A percentile compares a stretch with the other conserved stretches of the same genome.
phyloP scores from a whole-genome alignment of 2,113 vertebrate genomes.

The Triplophysa rosa region DNA sequence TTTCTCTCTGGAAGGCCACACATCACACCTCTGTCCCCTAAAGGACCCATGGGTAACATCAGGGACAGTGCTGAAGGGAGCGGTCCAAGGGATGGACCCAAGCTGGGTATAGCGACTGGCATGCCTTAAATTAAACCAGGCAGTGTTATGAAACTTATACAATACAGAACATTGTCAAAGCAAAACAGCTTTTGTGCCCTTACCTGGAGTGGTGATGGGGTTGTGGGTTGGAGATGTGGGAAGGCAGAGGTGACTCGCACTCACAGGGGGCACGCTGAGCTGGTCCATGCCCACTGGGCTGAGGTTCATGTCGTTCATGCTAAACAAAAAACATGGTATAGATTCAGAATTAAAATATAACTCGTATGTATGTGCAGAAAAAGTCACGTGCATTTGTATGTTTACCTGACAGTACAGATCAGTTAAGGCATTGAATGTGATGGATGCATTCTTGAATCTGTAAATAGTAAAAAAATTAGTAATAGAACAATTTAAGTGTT shows the following conservation, averaged over 20 bases:
- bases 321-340: constrained; percentile 52
- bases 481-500: no score
- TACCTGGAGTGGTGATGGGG: constrained; percentile 87
- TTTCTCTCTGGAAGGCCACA: constrained; percentile 96
- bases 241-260: constrained; percentile 88
- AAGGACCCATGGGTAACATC: constrained; percentile 96
- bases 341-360: not conserved
- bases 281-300: constrained; percentile 98
- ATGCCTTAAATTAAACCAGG: constrained; percentile 78
- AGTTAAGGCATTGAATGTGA: constrained; percentile 18
- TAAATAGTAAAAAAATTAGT: not conserved
- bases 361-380: not conserved
- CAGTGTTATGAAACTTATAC: not conserved
- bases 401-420: constrained; percentile 27
- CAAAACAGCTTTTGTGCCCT: constrained; percentile 6
- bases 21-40: constrained; percentile 96
- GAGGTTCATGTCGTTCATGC: constrained; percentile 98
- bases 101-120: constrained; percentile 94
- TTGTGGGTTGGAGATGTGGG: constrained; percentile 91
- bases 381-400: not conserved
- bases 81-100: constrained; percentile 90
- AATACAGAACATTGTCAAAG: not conserved
- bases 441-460: constrained; percentile 14
- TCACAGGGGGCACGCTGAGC: constrained; percentile 89
- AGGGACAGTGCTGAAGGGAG: constrained; percentile 95